A percentile compares a stretch with the other conserved stretches of the same genome.
These are phyloP conservation scores for Andricus grossulariae DNA, from an alignment of 1,140 invertebrate species.

Conservation along the genomic window DNA sequence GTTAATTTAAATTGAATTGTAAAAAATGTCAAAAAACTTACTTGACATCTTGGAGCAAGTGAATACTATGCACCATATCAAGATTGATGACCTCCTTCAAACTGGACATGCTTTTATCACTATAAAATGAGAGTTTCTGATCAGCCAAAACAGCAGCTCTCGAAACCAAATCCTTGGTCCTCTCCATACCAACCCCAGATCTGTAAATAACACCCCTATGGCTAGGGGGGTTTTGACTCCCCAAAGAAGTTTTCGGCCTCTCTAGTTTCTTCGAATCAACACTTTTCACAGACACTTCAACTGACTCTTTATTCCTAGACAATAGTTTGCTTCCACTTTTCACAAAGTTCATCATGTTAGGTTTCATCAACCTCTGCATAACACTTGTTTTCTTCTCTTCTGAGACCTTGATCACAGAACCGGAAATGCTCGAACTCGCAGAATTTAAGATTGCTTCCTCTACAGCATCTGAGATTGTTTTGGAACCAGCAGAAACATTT, in stretches of 20 bases:
- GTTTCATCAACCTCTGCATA: slow-evolving; percentile 66
- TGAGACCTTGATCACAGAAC: background rate
- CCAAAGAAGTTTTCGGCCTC: slow-evolving; percentile 54
- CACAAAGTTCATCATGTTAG: slow-evolving; percentile 68
- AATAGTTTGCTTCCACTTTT: slow-evolving; percentile 63
- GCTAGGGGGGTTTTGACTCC: slow-evolving; percentile 55
- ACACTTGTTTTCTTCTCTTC: slow-evolving; percentile 59
- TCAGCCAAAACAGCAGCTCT: slow-evolving; percentile 75
- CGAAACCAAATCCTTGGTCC: slow-evolving; percentile 75
- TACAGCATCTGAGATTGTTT: background rate
- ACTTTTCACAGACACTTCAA: slow-evolving; percentile 35
- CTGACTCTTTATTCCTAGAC: slow-evolving; percentile 57
- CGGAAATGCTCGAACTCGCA: background rate
- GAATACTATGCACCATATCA: slow-evolving; percentile 78
- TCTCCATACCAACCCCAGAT: slow-evolving; percentile 75
- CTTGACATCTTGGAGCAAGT: slow-evolving; percentile 80
- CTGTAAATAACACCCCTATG: slow-evolving; percentile 70
- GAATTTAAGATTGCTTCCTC: slow-evolving; percentile 30
- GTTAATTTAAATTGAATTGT: slow-evolving; percentile 11
- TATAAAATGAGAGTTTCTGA: slow-evolving; percentile 75
- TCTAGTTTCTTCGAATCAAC: slow-evolving; percentile 57
- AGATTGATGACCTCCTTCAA: slow-evolving; percentile 78
- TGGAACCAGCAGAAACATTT: background rate
- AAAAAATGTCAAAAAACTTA: slow-evolving; percentile 60
- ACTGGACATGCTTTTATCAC: slow-evolving; percentile 76